Evolutionary conservation across 2,113 vertebrate species (phyloP), one percentile per base, ranked within the genome.

Genomic region (Pollachius pollachius): DNA sequence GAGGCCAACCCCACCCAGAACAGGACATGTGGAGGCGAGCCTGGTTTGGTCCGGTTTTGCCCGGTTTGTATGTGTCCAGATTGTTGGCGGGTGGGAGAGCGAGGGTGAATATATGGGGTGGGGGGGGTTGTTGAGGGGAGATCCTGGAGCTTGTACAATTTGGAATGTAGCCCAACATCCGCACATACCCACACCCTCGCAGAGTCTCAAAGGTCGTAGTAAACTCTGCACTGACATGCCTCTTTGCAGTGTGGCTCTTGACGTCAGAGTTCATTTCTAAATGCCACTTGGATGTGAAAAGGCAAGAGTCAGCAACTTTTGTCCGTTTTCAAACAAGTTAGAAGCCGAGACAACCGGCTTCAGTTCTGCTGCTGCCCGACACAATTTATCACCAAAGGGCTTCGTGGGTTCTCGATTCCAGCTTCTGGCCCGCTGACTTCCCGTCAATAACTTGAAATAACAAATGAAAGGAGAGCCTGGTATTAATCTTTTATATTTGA

Each of bases 251-350:
- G 9, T 57, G 37, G n/a, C 23, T 34, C 48, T 65, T 85, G 80
- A 87, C 79, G 79, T 85, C 86, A 85, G 72, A 72, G 62, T 71
- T 15, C 4, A 52, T 85, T 79, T 79, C 69, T 62, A 86, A 89
- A 86, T 87, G 86, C 78, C 79, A 86, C 73, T 83, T 77, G 87
- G 85, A 77, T 75, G 52, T 66, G 25, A 64, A 75, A 80, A 52
- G 52, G 60, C 73, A 77, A 73, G 70, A 0, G 30, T 84, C 83
- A 84, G 83, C 81, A 76, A 7, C 73, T 34, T 34, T 13, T 9
- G 1, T 60, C 68, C 57, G 52, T 37, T 72, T 65, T 80, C 77
- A 62, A 48, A 70, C 60, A 52, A 74, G 67, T 52, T 52, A 65
- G 65, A 52, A 62, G 74, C 57, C 64, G 30, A 73, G 73, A 56